These are phyloP conservation scores for Avahi laniger DNA, from an alignment of 2,797 vertebrate species.

Conservation along the genomic window DNA sequence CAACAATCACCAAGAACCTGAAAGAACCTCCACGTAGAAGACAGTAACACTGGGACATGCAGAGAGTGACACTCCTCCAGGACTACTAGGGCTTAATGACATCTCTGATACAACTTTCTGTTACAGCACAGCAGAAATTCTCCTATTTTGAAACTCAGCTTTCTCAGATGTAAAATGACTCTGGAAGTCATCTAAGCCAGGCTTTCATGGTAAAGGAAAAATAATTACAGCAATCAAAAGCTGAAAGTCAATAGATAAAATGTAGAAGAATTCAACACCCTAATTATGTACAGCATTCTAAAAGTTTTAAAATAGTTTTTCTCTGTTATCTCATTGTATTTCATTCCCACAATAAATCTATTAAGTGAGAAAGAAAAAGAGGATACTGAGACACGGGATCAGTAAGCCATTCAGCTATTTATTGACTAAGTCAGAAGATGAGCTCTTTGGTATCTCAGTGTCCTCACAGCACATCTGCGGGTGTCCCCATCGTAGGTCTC, in stretches of 20 bases:
- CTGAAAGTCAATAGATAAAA: not conserved
- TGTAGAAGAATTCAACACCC: not conserved
- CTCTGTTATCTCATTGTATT: not conserved
- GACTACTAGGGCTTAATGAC: not conserved
- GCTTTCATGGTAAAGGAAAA: not conserved
- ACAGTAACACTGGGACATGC: not conserved
- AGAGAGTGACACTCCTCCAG: not conserved
- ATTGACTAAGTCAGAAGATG: not conserved
- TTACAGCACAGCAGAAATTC: not conserved
- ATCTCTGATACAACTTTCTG: not conserved
- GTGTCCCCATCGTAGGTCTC: not conserved
- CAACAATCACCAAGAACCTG: no score
- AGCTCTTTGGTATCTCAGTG: not conserved
- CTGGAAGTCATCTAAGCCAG: not conserved
- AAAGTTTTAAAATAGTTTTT: not conserved
- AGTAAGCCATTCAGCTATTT: not conserved
- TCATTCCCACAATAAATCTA: not conserved
- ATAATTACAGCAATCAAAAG: not conserved
- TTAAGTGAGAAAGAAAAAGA: not conserved
- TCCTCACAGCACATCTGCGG: not conserved
- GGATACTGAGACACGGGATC: not conserved
- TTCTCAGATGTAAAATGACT: not conserved
- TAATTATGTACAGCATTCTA: not conserved
- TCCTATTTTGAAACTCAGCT: not conserved
- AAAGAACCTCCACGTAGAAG: no score